phyloP scores from a whole-genome alignment of 2,888 invertebrate genomes.

The Trachelus troglodyta region DNA sequence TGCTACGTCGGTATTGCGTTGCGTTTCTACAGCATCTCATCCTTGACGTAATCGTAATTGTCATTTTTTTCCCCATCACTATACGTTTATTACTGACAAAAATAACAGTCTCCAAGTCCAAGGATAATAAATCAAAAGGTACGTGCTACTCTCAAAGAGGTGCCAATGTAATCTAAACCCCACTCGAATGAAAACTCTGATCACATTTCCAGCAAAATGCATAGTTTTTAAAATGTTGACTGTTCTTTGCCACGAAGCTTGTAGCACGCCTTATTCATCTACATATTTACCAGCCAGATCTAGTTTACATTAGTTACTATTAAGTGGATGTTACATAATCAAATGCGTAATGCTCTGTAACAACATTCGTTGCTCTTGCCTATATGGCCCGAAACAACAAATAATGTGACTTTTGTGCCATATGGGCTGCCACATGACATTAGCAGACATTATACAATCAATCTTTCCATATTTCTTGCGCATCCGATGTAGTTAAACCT shows the following conservation, averaged over 20 bases:
- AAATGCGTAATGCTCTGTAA: conserved; percentile 15
- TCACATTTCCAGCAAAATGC: not conserved
- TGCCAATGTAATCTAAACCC: not conserved
- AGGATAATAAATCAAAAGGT: not conserved
- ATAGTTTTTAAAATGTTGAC: not conserved
- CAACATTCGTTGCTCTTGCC: not conserved
- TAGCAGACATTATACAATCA: not conserved
- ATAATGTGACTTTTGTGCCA: not conserved
- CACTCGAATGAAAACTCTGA: not conserved
- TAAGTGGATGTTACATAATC: conserved; percentile 25
- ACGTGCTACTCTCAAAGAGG: not conserved
- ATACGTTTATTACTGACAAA: not conserved
- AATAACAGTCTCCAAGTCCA: not conserved
- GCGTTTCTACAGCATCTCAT: not conserved
- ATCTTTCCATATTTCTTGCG: not conserved
- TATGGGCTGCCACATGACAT: not conserved
- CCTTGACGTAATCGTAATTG: not conserved
- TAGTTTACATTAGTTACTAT: conserved; percentile 17
- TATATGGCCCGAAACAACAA: not conserved
- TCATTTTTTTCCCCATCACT: not conserved
- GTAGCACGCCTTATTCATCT: not conserved
- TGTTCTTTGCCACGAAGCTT: not conserved
- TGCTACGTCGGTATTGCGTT: too few species aligned
- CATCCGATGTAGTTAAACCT: not conserved
- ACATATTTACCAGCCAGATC: conserved; percentile 2